Percentiles rank a stretch among this genome's conserved stretches.
These are phyloP conservation scores for Herminia tarsipennalis DNA, from an alignment of 2,888 invertebrate species.

Conservation along the genomic window DNA sequence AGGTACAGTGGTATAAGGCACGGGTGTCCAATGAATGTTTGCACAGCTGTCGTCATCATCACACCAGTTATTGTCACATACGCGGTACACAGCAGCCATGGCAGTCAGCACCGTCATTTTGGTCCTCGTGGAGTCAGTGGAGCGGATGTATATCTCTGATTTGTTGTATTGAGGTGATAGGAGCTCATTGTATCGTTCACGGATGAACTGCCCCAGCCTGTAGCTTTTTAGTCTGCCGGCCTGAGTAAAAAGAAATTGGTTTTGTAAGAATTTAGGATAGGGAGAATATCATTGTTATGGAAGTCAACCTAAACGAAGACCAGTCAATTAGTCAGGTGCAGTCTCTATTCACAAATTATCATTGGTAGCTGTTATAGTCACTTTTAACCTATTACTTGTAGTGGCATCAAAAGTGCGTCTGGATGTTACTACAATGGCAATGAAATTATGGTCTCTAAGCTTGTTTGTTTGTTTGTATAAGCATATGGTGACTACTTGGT, in stretches of 20 bases:
- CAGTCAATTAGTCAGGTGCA: no score
- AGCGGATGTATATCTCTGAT: slow-evolving; percentile 61
- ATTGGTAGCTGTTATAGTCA: no score
- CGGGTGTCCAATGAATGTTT: slow-evolving; percentile 50
- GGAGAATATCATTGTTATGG: no score
- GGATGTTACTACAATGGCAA: no score
- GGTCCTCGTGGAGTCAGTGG: slow-evolving; percentile 59
- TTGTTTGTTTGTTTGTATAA: neutral
- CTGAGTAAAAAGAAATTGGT: slow-evolving; percentile 23
- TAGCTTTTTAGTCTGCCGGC: slow-evolving; percentile 48
- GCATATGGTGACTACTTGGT: neutral
- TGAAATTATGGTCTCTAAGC: no score
- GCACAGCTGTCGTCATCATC: neutral
- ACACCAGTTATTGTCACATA: slow-evolving; percentile 45
- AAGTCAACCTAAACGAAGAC: no score
- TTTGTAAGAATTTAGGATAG: neutral
- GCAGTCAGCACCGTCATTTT: slow-evolving; percentile 60
- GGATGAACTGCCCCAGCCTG: slow-evolving; percentile 46
- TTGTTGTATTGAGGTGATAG: slow-evolving; percentile 52
- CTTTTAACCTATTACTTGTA: no score
- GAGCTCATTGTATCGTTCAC: slow-evolving; percentile 48
- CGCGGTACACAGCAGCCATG: slow-evolving; percentile 55
- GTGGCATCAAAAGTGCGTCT: no score
- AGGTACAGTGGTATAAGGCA: slow-evolving; percentile 53
- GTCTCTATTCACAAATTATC: no score